Evolutionary conservation across 2,797 vertebrate species (phyloP).

Genomic region (Cryptoprocta ferox): DNA sequence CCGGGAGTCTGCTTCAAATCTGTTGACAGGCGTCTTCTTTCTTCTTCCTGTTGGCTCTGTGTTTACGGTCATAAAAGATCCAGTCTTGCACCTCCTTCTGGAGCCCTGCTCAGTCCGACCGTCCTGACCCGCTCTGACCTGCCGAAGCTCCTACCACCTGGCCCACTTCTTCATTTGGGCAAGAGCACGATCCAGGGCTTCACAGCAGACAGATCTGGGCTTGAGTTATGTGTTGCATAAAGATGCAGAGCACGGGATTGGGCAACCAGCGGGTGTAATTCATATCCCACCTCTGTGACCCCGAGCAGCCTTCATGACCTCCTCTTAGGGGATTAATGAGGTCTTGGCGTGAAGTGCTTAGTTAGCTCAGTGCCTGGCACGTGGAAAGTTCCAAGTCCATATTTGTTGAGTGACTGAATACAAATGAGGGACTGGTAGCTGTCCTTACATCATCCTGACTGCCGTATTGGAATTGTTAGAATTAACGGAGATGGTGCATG

Average conservation of each 20-base stretch:
- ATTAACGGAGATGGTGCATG: background rate
- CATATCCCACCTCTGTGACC: background rate
- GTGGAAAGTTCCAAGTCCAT: background rate
- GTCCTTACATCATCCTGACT: background rate
- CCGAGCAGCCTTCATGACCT: background rate
- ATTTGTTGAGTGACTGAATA: background rate
- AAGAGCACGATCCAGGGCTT: background rate
- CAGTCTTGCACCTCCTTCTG: background rate
- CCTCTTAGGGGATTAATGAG: background rate
- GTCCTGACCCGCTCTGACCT: background rate
- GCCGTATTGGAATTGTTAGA: background rate
- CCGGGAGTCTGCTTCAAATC: background rate
- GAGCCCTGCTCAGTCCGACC: background rate
- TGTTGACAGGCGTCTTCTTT: accelerated
- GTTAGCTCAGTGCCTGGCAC: background rate
- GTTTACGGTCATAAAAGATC: background rate
- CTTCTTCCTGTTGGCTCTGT: background rate
- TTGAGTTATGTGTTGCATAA: accelerated
- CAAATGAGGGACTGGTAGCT: too few relatives aligned
- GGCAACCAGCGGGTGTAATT: background rate
- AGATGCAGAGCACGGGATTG: background rate
- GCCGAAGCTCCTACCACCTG: background rate
- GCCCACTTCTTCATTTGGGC: background rate
- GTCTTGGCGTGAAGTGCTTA: background rate
- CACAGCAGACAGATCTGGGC: background rate